Conservation (phyloP, 1,140 invertebrate species). For the Adelges cooleyi region DNA sequence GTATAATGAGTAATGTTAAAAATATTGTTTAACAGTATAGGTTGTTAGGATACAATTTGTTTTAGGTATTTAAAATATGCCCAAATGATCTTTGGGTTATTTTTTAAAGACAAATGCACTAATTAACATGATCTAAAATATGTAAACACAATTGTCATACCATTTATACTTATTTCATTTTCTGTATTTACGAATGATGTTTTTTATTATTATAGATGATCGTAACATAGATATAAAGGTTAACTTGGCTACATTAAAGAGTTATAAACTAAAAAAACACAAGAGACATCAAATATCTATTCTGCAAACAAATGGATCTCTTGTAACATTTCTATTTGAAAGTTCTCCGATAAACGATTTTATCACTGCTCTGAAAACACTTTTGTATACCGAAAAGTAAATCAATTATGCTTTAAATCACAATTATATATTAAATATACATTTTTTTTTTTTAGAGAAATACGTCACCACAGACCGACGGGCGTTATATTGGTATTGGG, state of each 20-base stretch:
- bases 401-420: conserved; percentile 4
- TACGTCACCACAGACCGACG: conserved; percentile 15
- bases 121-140: too few species aligned
- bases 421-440: neutral
- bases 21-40: too few species aligned
- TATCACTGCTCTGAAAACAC: conserved; percentile 50
- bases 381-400: conserved; percentile 42
- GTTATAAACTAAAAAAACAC: conserved; percentile 52
- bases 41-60: too few species aligned
- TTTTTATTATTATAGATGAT: neutral
- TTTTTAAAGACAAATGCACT: too few species aligned
- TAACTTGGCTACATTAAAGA: conserved; percentile 41
- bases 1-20: too few species aligned
- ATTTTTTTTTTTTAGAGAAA: conserved; percentile 5
- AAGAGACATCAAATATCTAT: conserved; percentile 58
- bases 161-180: too few species aligned
- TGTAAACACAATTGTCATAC: too few species aligned
- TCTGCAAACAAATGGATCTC: conserved; percentile 58
- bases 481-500: conserved; percentile 42
- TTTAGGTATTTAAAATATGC: too few species aligned
- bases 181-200: too few species aligned
- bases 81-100: too few species aligned
- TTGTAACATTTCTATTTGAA: conserved; percentile 74
- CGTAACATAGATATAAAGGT: conserved; percentile 13
- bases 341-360: conserved; percentile 71